Evolutionary conservation across 2,113 vertebrate species (phyloP), one percentile per base, ranked within the genome.

Genomic region (Balaenoptera acutorostrata): DNA sequence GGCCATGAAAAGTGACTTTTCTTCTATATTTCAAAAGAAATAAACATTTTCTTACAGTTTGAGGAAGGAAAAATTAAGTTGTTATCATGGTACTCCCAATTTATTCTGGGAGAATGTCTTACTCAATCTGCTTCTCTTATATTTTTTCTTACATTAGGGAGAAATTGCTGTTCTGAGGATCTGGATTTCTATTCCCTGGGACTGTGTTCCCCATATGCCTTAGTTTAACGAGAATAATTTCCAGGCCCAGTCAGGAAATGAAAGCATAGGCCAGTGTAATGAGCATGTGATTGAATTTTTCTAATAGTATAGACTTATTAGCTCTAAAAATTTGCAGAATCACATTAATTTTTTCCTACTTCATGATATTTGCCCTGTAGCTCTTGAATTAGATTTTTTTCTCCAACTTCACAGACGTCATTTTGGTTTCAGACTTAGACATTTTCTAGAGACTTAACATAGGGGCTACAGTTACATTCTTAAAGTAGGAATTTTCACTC

Each of bases 221-320:
- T 88, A 84, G 59, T 88, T 63, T 96, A 82, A 97, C 21, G 29
- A 95, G 69, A 94, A 95, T 94, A 84, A 96, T 95, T 90, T 97
- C 59, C 81, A 93, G 33, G 68, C 31, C 44, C 61, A 90, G 57
- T 72, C 52, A 93, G 71, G 77, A 95, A 90, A 94, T 55, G 55
- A 61, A 95, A 77, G 61, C 41, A 96, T 6, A 44, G 36, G 68
- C 31, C 66, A 95, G n/a, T 59, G 8, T 88, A 95, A 93, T 64
- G 33, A 84, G 85, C 75, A 46, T 71, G 18, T 82, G 84, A 96
- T 88, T 85, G 61, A 90, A 97, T 25, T 95, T 93, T 95, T 72
- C 93, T 41, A 64, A 88, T 59, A 86, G 17, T 75, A 68, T 69
- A 69, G 86, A 94, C 80, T 61, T 80, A 95, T 84, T 95, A 97